phyloP scores from a whole-genome alignment of 2,797 vertebrate genomes.

The Sebastes alutus region DNA sequence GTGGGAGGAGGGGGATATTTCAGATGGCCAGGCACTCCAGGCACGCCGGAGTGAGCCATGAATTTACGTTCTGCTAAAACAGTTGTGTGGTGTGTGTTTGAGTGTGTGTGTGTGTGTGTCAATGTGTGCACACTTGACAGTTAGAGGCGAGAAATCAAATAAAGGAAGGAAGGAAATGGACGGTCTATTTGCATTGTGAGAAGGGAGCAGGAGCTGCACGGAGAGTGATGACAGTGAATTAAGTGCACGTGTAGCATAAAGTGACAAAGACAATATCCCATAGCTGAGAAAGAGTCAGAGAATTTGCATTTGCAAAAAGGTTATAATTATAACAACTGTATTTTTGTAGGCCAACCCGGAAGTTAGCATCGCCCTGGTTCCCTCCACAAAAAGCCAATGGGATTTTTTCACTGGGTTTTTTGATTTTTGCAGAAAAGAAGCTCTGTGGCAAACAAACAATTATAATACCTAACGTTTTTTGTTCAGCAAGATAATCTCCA shows the following conservation, averaged over 20 bases:
- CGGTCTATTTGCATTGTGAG: slow-evolving; percentile 22
- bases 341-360: too few relatives aligned
- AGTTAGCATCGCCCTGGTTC: too few relatives aligned
- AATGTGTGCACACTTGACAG: slow-evolving; percentile 14
- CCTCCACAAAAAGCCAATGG: too few relatives aligned
- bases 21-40: slow-evolving; percentile 45
- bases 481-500: too few relatives aligned
- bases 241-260: slow-evolving; percentile 20
- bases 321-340: not conserved
- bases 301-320: not conserved
- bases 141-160: slow-evolving; percentile 13
- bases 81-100: slow-evolving; percentile 26
- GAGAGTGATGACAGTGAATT: slow-evolving; percentile 39
- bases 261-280: slow-evolving; percentile 60
- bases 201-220: not conserved
- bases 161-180: slow-evolving; percentile 39
- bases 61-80: slow-evolving; percentile 36
- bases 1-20: slow-evolving; percentile 49
- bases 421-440: too few relatives aligned
- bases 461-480: too few relatives aligned
- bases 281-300: not conserved
- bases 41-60: slow-evolving; percentile 40
- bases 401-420: too few relatives aligned
- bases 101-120: slow-evolving; percentile 12
- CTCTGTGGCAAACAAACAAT: too few relatives aligned